Percentiles rank a stretch among this genome's conserved stretches.
Evolutionary conservation across 2,797 vertebrate species (phyloP).

Genomic region (Pseudochirops corinnae): DNA sequence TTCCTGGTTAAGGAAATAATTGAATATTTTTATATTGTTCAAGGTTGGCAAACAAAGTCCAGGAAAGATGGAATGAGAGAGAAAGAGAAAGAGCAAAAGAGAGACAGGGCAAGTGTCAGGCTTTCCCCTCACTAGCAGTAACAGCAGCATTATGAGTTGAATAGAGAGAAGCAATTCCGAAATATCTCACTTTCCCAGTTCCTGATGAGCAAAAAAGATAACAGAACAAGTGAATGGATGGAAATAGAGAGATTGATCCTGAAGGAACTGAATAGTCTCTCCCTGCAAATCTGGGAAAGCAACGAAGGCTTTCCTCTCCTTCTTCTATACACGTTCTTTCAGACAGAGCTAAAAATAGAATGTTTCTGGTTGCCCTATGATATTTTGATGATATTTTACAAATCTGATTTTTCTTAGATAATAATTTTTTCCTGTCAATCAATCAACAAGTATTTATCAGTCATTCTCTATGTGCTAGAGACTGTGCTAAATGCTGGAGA

Average conservation of each 20-base stretch:
- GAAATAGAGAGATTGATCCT: neutral
- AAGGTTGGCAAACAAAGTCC: neutral
- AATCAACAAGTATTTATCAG: neutral
- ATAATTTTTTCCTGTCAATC: neutral
- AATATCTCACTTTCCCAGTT: neutral
- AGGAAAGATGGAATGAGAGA: neutral
- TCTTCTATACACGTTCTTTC: neutral
- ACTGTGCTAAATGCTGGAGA: neutral
- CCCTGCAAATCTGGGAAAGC: neutral
- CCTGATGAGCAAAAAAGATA: neutral
- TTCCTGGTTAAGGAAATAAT: neutral
- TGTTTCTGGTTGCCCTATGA: neutral
- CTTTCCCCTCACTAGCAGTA: neutral
- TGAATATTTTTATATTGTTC: neutral
- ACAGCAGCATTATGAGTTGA: neutral
- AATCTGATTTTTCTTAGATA: neutral
- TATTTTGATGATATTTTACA: neutral
- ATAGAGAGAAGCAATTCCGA: neutral
- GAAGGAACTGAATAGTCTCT: neutral
- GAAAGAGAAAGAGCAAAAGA: neutral
- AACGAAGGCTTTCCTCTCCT: neutral
- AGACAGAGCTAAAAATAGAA: neutral
- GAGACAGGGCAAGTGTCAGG: neutral
- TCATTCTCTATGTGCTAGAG: neutral
- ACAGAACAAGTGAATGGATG: neutral